Conservation (phyloP, 2,888 invertebrate genomes). For the Cancer borealis region DNA sequence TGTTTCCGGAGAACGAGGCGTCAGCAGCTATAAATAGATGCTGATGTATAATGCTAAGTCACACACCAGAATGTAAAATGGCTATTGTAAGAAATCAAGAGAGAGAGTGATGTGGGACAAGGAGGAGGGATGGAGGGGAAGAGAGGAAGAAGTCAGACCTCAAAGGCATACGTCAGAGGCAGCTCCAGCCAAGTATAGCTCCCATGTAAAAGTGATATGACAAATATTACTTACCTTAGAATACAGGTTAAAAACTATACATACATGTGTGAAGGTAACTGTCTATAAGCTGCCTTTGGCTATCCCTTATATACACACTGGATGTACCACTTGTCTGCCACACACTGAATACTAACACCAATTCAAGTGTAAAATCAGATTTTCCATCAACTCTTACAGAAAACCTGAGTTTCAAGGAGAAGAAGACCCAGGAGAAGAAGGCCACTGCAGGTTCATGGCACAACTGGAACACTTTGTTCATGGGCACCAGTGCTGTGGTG, state of each 20-base stretch:
- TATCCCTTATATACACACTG: background rate
- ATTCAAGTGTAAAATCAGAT: background rate
- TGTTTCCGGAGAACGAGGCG: too few species aligned
- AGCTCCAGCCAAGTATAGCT: too few species aligned
- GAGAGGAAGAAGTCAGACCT: background rate
- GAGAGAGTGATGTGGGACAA: background rate
- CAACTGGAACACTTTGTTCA: constrained; percentile 97
- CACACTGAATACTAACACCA: background rate
- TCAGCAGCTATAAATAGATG: too few species aligned
- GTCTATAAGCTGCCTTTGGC: background rate
- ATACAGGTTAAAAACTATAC: too few species aligned
- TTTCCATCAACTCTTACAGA: constrained; percentile 80
- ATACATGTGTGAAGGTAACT: too few species aligned
- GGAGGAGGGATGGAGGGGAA: background rate
- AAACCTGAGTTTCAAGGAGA: constrained; percentile 88
- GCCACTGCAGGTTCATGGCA: constrained; percentile 83
- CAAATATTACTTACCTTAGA: too few species aligned
- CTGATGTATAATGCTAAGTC: background rate
- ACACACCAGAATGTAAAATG: background rate
- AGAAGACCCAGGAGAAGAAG: constrained; percentile 87
- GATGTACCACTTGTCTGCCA: background rate
- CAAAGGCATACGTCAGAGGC: too few species aligned
- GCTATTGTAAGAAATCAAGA: background rate
- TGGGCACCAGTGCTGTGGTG: constrained; percentile 95
- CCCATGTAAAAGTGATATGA: too few species aligned